Base-by-base conservation (phyloP, 2,113 vertebrate genomes). In the Herpetotheres cachinnans region DNA sequence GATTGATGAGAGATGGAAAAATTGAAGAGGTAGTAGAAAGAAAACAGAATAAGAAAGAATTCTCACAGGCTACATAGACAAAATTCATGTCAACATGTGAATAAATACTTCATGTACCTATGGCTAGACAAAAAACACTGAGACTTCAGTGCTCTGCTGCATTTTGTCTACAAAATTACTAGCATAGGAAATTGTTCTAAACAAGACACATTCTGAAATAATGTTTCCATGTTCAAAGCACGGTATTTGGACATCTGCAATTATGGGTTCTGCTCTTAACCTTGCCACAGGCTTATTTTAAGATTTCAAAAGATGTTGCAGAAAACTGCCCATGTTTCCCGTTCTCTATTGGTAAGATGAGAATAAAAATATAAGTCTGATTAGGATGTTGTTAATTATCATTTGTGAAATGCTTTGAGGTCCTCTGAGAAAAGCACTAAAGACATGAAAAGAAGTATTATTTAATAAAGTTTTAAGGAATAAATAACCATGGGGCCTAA, bases 1-100 rank as follows among this genome's bases (percentile, higher is more conserved):
- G 87, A 97, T 94, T 94, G 93, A 96, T 95, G 96, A 95, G 89
- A 95, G 58, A 66, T 95, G 87, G 86, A 95, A 97, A 97, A 97
- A 95, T 90, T 95, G 91, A 96, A 96, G 95, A 94, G 4, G 0
- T 67, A 70, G 73, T 72, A 62, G 87, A 94, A 95, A 85, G 83
- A 95, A 95, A 95, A 87, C 92, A 79, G 95, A 95, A 65, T 85
- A 91, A 96, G 89, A 95, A 94, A 85, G 93, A 96, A 93, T 96
- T 96, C 91, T 96, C 74, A 82, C 81, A 96, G 93, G 89, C 82
- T 91, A 55, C 63, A 76, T 70, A 80, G 94, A 70, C 93, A 95
- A 82, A 94, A 89, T 87, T 95, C 89, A 90, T 86, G 94, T 96
- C 97, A 96, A 85, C 84, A 55, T 50, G 63, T 95, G 94, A 95